These are phyloP conservation scores for Takifugu flavidus DNA, from an alignment of 2,113 vertebrate species.

Conservation along the genomic window DNA sequence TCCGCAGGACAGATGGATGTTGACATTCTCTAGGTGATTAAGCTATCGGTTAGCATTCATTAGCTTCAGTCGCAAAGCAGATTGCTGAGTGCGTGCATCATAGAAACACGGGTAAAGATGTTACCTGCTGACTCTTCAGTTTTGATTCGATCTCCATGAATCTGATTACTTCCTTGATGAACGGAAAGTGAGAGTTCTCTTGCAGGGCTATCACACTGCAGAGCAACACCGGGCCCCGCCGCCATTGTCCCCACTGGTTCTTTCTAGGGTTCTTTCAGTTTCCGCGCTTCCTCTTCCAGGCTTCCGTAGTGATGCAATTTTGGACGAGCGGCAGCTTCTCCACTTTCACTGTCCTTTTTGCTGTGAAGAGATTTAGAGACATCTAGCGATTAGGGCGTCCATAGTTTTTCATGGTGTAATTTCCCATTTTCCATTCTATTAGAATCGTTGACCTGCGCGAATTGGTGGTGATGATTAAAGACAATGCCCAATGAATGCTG, in stretches of 20 bases:
- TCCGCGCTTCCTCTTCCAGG: slow-evolving; percentile 16
- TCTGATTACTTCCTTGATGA: slow-evolving; percentile 44
- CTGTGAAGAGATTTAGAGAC: too few relatives aligned
- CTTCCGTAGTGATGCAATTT: slow-evolving; percentile 44
- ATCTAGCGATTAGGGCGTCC: too few relatives aligned
- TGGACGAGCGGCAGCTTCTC: background rate
- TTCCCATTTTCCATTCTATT: background rate
- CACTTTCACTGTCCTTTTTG: too few relatives aligned
- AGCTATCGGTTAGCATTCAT: slow-evolving; percentile 37
- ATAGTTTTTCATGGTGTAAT: background rate
- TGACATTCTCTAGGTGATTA: background rate
- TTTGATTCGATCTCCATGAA: slow-evolving; percentile 61
- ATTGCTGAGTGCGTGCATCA: too few relatives aligned
- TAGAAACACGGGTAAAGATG: background rate
- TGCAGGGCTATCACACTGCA: slow-evolving; percentile 71
- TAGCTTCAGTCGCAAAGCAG: slow-evolving; percentile 22
- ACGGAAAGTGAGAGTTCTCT: slow-evolving; percentile 61
- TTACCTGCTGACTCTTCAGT: slow-evolving; percentile 74
- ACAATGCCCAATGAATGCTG: slow-evolving; percentile 44
- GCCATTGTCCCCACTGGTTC: slow-evolving; percentile 51
- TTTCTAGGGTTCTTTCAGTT: background rate
- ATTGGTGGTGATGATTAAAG: slow-evolving; percentile 1
- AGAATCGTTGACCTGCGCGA: background rate
- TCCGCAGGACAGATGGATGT: background rate
- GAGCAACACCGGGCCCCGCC: slow-evolving; percentile 62